phyloP scores from a whole-genome alignment of 2,797 vertebrate genomes.

The Sebastes taczanowskii region DNA sequence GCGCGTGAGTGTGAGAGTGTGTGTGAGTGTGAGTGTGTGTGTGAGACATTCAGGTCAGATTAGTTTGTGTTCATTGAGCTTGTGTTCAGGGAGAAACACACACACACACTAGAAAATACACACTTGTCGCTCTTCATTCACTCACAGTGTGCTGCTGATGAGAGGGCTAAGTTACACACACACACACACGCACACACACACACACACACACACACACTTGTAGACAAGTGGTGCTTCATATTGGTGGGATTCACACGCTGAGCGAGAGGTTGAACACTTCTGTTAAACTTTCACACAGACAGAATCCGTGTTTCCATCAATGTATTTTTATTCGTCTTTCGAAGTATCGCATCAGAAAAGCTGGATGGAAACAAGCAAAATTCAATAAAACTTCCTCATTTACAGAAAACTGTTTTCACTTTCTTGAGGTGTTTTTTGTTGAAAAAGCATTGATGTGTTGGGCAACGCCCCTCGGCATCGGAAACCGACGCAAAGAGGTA shows the following conservation, averaged over 20 bases:
- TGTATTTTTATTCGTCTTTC: no score
- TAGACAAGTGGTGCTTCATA: constrained; percentile 18
- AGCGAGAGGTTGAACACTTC: background rate
- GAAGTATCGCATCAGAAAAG: no score
- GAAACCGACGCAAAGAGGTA: no score
- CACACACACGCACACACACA: constrained; percentile 19
- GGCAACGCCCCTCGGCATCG: no score
- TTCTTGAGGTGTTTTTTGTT: no score
- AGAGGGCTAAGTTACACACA: constrained; percentile 12
- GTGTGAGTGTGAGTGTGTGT: constrained; percentile 19
- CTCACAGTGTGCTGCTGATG: constrained; percentile 28
- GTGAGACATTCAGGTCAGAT: constrained; percentile 73
- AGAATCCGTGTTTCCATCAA: no score
- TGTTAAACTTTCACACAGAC: constrained; percentile 13
- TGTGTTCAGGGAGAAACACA: constrained; percentile 18
- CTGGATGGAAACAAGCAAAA: no score
- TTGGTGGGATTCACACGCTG: constrained; percentile 36
- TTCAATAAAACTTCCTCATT: no score
- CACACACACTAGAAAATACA: constrained; percentile 20
- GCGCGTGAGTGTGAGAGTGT: background rate
- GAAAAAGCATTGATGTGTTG: no score
- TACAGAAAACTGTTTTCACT: no score
- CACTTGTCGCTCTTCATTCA: constrained; percentile 17
- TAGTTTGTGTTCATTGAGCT: constrained; percentile 72
- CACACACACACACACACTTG: constrained; percentile 23